Evolutionary conservation across 1,140 invertebrate species (phyloP).

Genomic region (Caenorhabditis latens): DNA sequence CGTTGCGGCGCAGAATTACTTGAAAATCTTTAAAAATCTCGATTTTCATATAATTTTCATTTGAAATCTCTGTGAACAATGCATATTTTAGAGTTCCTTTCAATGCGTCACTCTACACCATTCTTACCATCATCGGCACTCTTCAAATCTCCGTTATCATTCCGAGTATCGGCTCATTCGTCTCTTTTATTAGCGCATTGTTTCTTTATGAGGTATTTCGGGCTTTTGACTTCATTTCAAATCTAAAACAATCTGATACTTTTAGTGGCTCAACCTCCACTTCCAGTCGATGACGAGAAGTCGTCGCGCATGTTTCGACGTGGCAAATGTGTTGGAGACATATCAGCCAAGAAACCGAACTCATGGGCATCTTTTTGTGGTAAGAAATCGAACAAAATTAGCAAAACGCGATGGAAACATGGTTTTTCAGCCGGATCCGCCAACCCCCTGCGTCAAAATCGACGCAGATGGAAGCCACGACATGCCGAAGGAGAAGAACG

Average conservation of each 20-base stretch:
- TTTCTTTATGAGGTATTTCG: constrained; percentile 12
- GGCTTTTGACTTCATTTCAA: neutral
- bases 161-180: neutral
- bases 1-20: too few species aligned
- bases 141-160: constrained; percentile 7
- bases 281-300: constrained; percentile 62
- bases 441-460: constrained; percentile 45
- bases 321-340: constrained; percentile 71
- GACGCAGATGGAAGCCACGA: constrained; percentile 37
- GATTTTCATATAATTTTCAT: too few species aligned
- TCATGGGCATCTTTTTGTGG: constrained; percentile 69
- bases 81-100: constrained; percentile 15
- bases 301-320: constrained; percentile 70
- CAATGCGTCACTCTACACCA: constrained; percentile 31
- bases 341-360: constrained; percentile 71
- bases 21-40: too few species aligned
- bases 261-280: constrained; percentile 68
- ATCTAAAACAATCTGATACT: neutral
- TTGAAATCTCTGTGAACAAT: too few species aligned
- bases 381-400: neutral
- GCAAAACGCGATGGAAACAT: neutral
- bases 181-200: constrained; percentile 1
- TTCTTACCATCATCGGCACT: constrained; percentile 11
- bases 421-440: constrained; percentile 60
- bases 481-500: constrained; percentile 62